A percentile compares a stretch with the other conserved stretches of the same genome.
These are phyloP conservation scores for Indri indri DNA, from an alignment of 2,113 vertebrate species.

Conservation along the genomic window DNA sequence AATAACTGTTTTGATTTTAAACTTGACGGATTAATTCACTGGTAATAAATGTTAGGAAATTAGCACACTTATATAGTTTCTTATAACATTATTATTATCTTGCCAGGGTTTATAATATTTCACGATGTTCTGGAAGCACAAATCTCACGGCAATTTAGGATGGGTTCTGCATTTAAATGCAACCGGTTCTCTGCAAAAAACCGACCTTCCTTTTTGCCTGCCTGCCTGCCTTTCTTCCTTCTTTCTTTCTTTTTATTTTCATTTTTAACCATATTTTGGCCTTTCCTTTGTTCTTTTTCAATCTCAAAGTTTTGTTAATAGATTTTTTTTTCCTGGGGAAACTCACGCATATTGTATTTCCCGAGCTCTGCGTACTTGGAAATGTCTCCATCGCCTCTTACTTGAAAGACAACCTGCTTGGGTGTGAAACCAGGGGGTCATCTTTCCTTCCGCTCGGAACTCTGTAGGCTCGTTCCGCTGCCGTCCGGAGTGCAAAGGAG, in stretches of 20 bases:
- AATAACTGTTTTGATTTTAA: slow-evolving; percentile 33
- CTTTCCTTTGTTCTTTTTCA: slow-evolving; percentile 8
- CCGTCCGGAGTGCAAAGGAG: neutral
- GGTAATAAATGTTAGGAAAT: neutral
- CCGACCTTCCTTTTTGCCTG: neutral
- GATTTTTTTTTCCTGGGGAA: neutral
- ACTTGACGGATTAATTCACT: neutral
- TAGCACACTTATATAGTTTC: neutral
- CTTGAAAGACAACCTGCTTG: neutral
- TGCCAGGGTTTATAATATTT: neutral
- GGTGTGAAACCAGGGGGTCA: neutral
- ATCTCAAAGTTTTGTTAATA: neutral
- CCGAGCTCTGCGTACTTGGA: neutral
- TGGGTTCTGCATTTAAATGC: neutral
- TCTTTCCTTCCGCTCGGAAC: neutral
- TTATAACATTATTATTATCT: neutral
- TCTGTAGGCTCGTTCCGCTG: neutral
- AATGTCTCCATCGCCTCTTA: neutral
- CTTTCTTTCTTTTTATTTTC: neutral
- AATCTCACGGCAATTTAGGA: neutral
- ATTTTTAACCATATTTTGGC: neutral
- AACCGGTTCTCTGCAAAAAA: neutral
- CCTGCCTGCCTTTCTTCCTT: too few relatives aligned
- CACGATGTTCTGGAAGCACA: neutral
- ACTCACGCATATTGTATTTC: neutral